Evolutionary conservation across 2,797 vertebrate genomes (phyloP).

Genomic region (Falco concolor): DNA sequence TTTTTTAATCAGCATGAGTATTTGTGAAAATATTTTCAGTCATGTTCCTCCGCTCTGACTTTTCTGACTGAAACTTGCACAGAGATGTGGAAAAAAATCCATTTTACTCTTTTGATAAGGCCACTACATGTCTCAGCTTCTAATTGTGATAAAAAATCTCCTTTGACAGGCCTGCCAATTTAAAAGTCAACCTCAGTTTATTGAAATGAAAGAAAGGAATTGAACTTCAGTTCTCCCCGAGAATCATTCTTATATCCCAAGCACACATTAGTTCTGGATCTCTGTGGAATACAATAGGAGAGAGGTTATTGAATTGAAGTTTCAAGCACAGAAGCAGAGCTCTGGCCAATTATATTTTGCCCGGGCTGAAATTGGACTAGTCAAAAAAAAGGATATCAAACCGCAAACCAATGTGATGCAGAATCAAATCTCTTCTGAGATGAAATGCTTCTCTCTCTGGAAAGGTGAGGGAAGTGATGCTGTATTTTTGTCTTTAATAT

Average conservation of each 20-base stretch:
- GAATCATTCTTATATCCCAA: slow-evolving; percentile 49
- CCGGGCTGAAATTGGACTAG: slow-evolving; percentile 39
- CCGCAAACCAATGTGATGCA: not conserved
- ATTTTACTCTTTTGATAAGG: not conserved
- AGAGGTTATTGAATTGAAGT: slow-evolving; percentile 59
- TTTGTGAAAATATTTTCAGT: slow-evolving; percentile 2
- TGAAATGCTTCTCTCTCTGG: slow-evolving; percentile 20
- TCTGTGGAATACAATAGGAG: slow-evolving; percentile 56
- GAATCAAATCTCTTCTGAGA: slow-evolving; percentile 8
- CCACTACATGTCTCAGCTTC: not conserved
- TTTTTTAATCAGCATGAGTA: not conserved
- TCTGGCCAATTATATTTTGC: slow-evolving; percentile 48
- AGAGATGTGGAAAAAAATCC: not conserved
- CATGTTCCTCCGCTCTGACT: not conserved
- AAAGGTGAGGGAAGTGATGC: not conserved
- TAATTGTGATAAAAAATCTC: slow-evolving; percentile 52
- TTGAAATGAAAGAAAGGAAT: slow-evolving; percentile 54
- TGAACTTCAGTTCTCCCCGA: slow-evolving; percentile 43
- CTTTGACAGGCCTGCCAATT: slow-evolving; percentile 26
- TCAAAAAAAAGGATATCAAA: not conserved
- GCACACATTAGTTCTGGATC: slow-evolving; percentile 45
- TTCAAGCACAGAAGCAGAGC: slow-evolving; percentile 34
- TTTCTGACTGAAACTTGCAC: not conserved
- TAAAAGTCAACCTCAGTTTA: slow-evolving; percentile 44
- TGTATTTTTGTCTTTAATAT: not conserved